Evolutionary conservation across 1,140 invertebrate species (phyloP).

Genomic region (Oppia nitens): DNA sequence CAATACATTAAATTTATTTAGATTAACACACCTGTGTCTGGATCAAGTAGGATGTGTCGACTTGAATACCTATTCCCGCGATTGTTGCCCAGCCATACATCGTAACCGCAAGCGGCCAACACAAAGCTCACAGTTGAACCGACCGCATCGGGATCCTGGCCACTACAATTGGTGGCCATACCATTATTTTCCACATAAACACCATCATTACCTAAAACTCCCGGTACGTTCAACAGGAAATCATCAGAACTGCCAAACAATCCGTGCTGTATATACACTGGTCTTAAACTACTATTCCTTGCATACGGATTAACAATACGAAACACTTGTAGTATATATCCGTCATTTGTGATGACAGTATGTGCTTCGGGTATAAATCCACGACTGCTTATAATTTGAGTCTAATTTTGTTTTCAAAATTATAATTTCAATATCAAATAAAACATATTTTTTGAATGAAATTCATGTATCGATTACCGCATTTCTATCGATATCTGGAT

Average conservation of each 20-base stretch:
- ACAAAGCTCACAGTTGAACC: conserved; percentile 14
- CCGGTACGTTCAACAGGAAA: conserved; percentile 33
- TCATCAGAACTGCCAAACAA: conserved; percentile 7
- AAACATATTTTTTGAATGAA: too few species aligned
- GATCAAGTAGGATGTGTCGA: conserved; percentile 21
- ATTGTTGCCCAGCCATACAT: conserved; percentile 36
- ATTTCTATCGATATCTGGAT: not conserved
- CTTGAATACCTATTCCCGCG: conserved; percentile 32
- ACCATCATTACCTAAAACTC: conserved; percentile 18
- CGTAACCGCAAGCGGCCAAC: conserved; percentile 27
- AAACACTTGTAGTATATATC: conserved; percentile 50
- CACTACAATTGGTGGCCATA: conserved; percentile 37
- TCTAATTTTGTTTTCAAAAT: conserved; percentile 7
- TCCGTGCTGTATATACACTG: conserved; percentile 15
- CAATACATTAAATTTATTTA: not conserved
- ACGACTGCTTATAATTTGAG: conserved; percentile 17
- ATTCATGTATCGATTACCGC: too few species aligned
- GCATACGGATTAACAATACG: conserved; percentile 34
- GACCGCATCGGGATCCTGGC: conserved; percentile 27
- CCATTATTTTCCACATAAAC: conserved; percentile 24
- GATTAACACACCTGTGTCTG: not conserved
- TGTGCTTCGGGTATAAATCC: conserved; percentile 50
- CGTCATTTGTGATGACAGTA: conserved; percentile 45
- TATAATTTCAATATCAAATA: not conserved
- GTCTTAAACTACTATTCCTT: not conserved